Base-by-base conservation (phyloP, 2,888 invertebrate species). In the Chorisops tibialis region DNA sequence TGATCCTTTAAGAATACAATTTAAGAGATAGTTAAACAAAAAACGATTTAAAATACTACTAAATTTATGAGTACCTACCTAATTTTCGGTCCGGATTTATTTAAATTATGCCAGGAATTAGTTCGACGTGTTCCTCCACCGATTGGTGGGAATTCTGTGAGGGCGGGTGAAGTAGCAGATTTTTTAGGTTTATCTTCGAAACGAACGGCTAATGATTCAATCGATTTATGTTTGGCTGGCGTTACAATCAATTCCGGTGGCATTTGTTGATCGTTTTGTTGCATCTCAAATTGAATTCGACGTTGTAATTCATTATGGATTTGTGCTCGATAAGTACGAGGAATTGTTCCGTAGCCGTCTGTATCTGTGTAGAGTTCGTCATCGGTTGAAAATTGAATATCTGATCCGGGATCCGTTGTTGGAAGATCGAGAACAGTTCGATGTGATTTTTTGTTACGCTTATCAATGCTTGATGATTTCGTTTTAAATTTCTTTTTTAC, bases 361-460 rank as follows among this genome's bases (percentile, higher is more conserved):
- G 48, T 64, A 79, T 61, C 61, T n/a, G 62, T 79, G 52, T 80
- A 81, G 41, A 72, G 75, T 2, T 81, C 80, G 69, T 85, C 84
- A 67, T 87, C 87, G 0, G 83, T 83, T 9, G 86, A 84, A 66
- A 78, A 80, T 65, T 74, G 73, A 58, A 81, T 69, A 70, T 87
- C 87, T 3, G 85, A 83, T 68, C 86, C 85, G 0, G 85, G 87
- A 73, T 87, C 87, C 7, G 87, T 86, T 47, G 86, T 86, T 65
- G 82, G 82, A 65, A 82, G 72, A 66, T 82, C 82, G 67, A 82
- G 73, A 0, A 77, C 76, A 16, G 78, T 75, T 52, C 81, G 78
- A 39, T 74, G 73, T 70, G 70, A 52, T 69, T 73, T 5, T 41
- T 67, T 71, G 71, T 61, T 64, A 16, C 65, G 62, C 56, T 65